Evolutionary conservation across 2,113 vertebrate species (phyloP).

Genomic region (Podilymbus podiceps): DNA sequence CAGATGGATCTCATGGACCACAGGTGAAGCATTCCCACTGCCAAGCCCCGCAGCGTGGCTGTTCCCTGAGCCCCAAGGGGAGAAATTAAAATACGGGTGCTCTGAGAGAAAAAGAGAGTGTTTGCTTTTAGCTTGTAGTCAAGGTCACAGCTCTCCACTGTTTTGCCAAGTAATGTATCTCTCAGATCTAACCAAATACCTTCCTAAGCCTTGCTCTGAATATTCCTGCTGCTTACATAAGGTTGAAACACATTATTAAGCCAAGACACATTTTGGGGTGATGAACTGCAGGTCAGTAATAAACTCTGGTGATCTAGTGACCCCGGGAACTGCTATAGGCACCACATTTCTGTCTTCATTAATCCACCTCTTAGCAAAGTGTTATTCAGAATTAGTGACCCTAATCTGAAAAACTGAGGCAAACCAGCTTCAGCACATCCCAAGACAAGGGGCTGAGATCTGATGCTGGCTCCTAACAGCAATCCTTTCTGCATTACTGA

Average conservation of each 20-base stretch:
- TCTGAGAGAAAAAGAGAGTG: background rate
- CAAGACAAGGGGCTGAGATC: background rate
- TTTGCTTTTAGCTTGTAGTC: background rate
- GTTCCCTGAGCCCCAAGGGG: background rate
- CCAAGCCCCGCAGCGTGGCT: rapidly evolving
- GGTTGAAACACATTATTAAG: background rate
- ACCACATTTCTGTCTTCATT: background rate
- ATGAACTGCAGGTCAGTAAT: background rate
- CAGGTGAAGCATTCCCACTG: background rate
- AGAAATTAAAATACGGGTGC: background rate
- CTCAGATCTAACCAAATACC: background rate
- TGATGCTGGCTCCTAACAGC: background rate
- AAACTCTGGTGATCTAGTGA: background rate
- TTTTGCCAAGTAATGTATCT: background rate
- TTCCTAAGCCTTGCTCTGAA: background rate
- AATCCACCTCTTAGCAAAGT: background rate
- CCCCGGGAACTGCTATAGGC: background rate
- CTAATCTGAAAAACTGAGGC: background rate
- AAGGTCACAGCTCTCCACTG: background rate
- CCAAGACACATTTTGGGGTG: background rate
- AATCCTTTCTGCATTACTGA: background rate
- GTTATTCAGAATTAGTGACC: background rate
- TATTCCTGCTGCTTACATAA: background rate
- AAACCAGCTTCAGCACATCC: background rate
- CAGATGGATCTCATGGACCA: background rate